Conservation (phyloP, 2,888 invertebrate genomes). For the Anarsia innoxiella region DNA sequence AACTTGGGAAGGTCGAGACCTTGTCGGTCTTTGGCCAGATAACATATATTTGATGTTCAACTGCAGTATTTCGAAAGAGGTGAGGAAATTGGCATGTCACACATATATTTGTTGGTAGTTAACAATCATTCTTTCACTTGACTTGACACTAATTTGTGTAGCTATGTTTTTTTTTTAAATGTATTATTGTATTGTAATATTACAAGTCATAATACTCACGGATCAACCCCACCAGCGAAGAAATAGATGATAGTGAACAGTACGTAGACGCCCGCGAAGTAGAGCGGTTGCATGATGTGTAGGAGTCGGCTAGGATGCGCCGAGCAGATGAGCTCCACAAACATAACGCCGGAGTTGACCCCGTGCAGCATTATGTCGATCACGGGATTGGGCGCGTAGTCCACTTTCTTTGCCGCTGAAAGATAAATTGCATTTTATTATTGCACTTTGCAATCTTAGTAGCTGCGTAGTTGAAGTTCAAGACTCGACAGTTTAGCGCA, state of each 20-base stretch:
- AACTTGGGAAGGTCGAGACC: constrained; percentile 4
- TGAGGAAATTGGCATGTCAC: not conserved
- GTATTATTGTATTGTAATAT: too few species aligned
- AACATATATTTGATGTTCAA: too few species aligned
- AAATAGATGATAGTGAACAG: constrained; percentile 83
- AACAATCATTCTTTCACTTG: too few species aligned
- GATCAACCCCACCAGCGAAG: constrained; percentile 82
- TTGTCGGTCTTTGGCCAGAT: too few species aligned
- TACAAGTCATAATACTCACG: too few species aligned
- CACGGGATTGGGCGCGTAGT: constrained; percentile 56
- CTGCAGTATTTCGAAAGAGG: not conserved
- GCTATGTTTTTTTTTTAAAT: too few species aligned
- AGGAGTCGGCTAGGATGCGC: constrained; percentile 80
- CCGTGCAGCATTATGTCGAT: constrained; percentile 69
- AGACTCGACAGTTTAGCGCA: too few species aligned
- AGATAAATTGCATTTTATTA: too few species aligned
- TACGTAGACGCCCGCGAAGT: constrained; percentile 80
- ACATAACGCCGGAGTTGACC: constrained; percentile 83
- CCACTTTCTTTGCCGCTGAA: constrained; percentile 41
- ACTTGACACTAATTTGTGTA: too few species aligned
- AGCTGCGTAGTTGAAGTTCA: not conserved
- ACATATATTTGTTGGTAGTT: not conserved
- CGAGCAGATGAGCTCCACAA: constrained; percentile 82
- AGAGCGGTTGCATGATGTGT: constrained; percentile 80
- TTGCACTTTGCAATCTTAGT: not conserved